Conservation (phyloP, 2,113 vertebrate genomes). For the Recurvirostra avosetta region DNA sequence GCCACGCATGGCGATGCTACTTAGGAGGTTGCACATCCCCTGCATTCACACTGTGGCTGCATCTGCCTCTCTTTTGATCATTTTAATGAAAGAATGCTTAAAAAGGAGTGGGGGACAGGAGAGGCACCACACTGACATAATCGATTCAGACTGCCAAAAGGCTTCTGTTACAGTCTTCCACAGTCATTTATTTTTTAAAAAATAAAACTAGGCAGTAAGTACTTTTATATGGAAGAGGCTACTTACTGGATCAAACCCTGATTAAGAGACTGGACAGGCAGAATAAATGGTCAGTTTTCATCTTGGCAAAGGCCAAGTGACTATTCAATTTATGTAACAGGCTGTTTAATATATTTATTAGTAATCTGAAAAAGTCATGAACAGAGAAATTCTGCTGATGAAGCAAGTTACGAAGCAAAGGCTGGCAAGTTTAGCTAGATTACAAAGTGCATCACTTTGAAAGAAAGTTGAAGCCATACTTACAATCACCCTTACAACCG, state of each 20-base stretch:
- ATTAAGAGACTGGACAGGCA: not conserved
- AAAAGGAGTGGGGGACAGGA: not conserved
- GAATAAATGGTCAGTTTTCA: not conserved
- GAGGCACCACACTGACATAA: conserved; percentile 31
- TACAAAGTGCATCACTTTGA: conserved; percentile 25
- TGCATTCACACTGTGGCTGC: conserved; percentile 41
- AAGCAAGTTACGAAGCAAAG: conserved; percentile 22
- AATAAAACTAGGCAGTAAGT: not conserved
- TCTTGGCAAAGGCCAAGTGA: conserved; percentile 16
- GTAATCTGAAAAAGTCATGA: not conserved
- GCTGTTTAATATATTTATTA: conserved; percentile 23
- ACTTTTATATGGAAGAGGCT: not conserved
- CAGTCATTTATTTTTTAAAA: not conserved
- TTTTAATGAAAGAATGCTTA: conserved; percentile 22
- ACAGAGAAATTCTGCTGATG: conserved; percentile 13
- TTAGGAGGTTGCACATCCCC: not conserved
- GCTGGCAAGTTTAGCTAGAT: not conserved
- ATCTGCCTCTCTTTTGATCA: conserved; percentile 43
- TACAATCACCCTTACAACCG: not conserved
- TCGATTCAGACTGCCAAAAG: conserved; percentile 18
- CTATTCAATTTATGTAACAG: not conserved
- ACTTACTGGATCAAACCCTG: conserved; percentile 1
- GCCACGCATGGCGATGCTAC: not conserved
- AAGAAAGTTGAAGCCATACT: not conserved
- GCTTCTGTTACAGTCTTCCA: not conserved